These are phyloP conservation scores for Bombus waltoni DNA, from an alignment of 1,140 invertebrate genomes.

Conservation along the genomic window DNA sequence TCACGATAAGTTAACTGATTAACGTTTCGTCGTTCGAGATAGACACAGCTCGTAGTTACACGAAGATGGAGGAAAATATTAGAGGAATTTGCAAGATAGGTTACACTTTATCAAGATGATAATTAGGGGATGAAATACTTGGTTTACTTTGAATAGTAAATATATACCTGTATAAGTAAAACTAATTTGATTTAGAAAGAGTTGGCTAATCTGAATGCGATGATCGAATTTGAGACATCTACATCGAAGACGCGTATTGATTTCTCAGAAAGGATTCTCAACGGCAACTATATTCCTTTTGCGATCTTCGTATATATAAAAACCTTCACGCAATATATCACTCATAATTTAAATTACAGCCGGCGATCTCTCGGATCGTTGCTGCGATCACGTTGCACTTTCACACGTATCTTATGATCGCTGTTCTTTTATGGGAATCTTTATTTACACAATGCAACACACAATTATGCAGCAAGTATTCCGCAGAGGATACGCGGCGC, in stretches of 20 bases:
- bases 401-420: not conserved
- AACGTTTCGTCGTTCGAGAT: not conserved
- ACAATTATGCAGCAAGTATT: not conserved
- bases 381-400: not conserved
- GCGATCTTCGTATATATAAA: too few relatives aligned
- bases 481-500: not conserved
- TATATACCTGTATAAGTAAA: too few relatives aligned
- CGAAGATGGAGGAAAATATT: not conserved
- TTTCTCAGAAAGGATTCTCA: accelerated
- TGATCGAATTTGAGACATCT: not conserved
- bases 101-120: too few relatives aligned
- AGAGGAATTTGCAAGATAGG: not conserved
- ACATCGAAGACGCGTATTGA: too few relatives aligned
- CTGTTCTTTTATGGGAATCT: not conserved
- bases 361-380: not conserved
- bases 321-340: not conserved
- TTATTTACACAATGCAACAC: not conserved
- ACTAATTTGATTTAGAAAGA: too few relatives aligned
- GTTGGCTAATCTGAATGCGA: not conserved
- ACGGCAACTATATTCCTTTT: too few relatives aligned
- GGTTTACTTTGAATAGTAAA: too few relatives aligned
- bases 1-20: not conserved
- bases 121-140: too few relatives aligned
- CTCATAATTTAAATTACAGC: not conserved
- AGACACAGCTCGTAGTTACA: not conserved